These are phyloP conservation scores for Lissocephala sabroskyi DNA, from an alignment of 2,888 invertebrate genomes.

Conservation along the genomic window DNA sequence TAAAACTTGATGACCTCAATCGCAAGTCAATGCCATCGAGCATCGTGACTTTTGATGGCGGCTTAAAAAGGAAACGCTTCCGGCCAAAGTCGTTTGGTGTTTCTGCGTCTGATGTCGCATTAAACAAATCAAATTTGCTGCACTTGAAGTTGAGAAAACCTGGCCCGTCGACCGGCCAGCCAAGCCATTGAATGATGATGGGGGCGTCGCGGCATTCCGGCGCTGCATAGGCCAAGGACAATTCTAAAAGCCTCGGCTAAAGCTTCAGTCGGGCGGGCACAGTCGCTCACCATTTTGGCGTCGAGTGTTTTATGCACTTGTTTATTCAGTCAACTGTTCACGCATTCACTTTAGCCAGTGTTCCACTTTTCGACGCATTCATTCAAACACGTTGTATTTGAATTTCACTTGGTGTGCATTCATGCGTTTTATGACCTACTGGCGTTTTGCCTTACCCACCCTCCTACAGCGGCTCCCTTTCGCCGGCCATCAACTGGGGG, in stretches of 20 bases:
- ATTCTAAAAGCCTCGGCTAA: not conserved
- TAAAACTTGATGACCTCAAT: conserved; percentile 18
- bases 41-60: conserved; percentile 20
- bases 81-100: not conserved
- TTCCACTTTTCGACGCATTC: conserved; percentile 31
- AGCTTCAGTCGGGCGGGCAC: conserved; percentile 6
- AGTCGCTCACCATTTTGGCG: not conserved
- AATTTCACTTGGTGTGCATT: conserved; percentile 33
- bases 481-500: not conserved
- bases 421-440: conserved; percentile 25
- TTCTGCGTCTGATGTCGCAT: not conserved
- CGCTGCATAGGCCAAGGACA: conserved; percentile 24
- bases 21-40: not conserved
- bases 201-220: too few relatives aligned
- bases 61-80: too few relatives aligned
- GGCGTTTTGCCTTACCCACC: conserved; percentile 1
- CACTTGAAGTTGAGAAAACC: conserved; percentile 19
- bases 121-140: conserved; percentile 17
- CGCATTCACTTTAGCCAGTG: conserved; percentile 25
- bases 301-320: conserved; percentile 19
- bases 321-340: conserved; percentile 42
- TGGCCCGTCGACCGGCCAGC: not conserved
- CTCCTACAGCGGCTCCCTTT: conserved; percentile 1
- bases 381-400: conserved; percentile 9
- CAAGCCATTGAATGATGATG: too few relatives aligned